Evolutionary conservation across 2,888 invertebrate genomes (phyloP), one percentile per base, ranked within the genome.

Genomic region (Myopa tessellatipennis): DNA sequence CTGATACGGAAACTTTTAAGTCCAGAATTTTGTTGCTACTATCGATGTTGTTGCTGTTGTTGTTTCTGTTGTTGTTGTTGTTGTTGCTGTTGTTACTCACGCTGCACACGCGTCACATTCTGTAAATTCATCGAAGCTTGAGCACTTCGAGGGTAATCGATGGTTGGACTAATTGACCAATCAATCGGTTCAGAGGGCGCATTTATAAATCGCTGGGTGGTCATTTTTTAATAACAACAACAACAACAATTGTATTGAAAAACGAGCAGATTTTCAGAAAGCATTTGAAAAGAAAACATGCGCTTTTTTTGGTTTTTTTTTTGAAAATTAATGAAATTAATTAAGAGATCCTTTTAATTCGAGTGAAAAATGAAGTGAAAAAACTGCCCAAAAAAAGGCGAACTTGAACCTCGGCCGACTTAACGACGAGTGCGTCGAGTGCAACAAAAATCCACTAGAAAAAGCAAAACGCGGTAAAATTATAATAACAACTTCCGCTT

Each of bases 81-180:
- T 16, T 60, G 60, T 60, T 60, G 60, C 3, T 60, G 60, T 60
- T 18, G 60, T 18, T 4, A 26, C 60, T 45, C 73, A 72, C n/a
- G 34, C 61, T 16, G 70, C 80, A 78, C 83, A 82, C 83, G 83
- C 82, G 84, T 85, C 85, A 86, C 85, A 87, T 87, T 86, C 85
- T 87, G 82, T 81, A 84, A 83, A 84, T 79, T 83, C 84, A 85
- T 81, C 83, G 84, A 85, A 84, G 85, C 86, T 83, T 85, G 80
- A 82, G 82, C 80, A 79, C 77, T 65, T 77, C 10, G 69, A 77
- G 40, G 34, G 58, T 61, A 38, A 16, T 34, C 67, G 71, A 50
- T 71, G 71, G 14, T 84, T 84, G 12, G 65, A 86, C 86, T 89
- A 89, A 89, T 89, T 89, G 89, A 88, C 88, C 89, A 89, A 89